These are phyloP conservation scores for Smittia aterrima DNA, from an alignment of 2,888 invertebrate genomes.

Conservation along the genomic window DNA sequence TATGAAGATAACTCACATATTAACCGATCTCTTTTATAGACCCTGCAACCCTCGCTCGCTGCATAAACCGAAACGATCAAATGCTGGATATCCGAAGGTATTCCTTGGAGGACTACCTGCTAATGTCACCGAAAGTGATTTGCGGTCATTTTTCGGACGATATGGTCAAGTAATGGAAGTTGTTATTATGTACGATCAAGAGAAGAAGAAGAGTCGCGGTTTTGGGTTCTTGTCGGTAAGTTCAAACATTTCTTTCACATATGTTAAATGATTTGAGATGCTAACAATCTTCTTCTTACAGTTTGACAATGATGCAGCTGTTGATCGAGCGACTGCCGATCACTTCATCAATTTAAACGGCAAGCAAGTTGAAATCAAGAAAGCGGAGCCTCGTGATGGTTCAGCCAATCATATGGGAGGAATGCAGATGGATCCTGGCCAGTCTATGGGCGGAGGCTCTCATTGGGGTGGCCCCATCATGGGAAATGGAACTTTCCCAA, in stretches of 20 bases:
- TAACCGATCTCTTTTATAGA: slow-evolving; percentile 64
- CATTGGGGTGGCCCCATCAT: slow-evolving; percentile 82
- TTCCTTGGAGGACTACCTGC: slow-evolving; percentile 96
- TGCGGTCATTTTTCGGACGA: slow-evolving; percentile 86
- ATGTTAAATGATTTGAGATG: slow-evolving; percentile 34
- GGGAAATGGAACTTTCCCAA: slow-evolving; percentile 86
- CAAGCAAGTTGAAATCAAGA: slow-evolving; percentile 94
- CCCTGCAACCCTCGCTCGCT: slow-evolving; percentile 93
- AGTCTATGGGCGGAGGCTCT: slow-evolving; percentile 74
- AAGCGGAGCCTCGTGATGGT: slow-evolving; percentile 86
- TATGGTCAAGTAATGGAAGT: slow-evolving; percentile 97
- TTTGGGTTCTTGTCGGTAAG: slow-evolving; percentile 81
- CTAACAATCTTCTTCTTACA: neutral
- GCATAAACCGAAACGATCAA: slow-evolving; percentile 84
- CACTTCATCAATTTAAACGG: slow-evolving; percentile 94
- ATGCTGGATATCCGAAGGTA: slow-evolving; percentile 85
- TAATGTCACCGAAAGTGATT: slow-evolving; percentile 91
- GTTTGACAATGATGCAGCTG: slow-evolving; percentile 90
- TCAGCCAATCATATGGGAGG: slow-evolving; percentile 72
- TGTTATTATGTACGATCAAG: slow-evolving; percentile 97
- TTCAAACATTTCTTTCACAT: slow-evolving; percentile 46
- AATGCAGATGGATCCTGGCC: slow-evolving; percentile 66
- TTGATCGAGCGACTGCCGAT: slow-evolving; percentile 88
- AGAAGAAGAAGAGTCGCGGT: slow-evolving; percentile 94
- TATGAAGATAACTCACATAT: slow-evolving; percentile 56